phyloP scores from a whole-genome alignment of 2,888 invertebrate genomes.

The Gymnoscelis rufifasciata region DNA sequence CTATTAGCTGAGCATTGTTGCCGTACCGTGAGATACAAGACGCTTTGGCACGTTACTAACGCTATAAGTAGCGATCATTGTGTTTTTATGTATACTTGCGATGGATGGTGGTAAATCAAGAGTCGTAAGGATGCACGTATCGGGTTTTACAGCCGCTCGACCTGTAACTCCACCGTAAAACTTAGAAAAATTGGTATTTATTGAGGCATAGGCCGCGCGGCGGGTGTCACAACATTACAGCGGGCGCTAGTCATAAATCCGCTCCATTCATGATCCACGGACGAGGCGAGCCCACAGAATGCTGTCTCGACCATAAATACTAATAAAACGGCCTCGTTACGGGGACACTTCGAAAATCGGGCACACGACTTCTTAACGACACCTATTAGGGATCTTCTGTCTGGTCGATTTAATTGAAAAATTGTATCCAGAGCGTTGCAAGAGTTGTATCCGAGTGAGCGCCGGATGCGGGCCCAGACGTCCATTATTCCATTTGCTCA shows the following conservation, averaged over 20 bases:
- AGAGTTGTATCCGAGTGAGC: conserved; percentile 75
- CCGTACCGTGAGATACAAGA: conserved; percentile 27
- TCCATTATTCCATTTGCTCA: conserved; percentile 78
- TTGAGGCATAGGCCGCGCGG: conserved; percentile 39
- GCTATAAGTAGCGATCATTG: conserved; percentile 56
- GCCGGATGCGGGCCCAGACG: conserved; percentile 79
- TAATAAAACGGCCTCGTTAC: conserved; percentile 76
- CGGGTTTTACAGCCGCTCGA: conserved; percentile 67
- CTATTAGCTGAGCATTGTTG: conserved; percentile 11
- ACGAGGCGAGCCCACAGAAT: conserved; percentile 24
- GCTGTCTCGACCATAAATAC: conserved; percentile 72
- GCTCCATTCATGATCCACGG: conserved; percentile 66
- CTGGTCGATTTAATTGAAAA: conserved; percentile 78
- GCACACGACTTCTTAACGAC: conserved; percentile 78
- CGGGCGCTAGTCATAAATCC: conserved; percentile 71
- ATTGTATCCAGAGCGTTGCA: conserved; percentile 76
- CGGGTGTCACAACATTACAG: conserved; percentile 46
- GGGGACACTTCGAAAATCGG: conserved; percentile 76
- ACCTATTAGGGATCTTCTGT: conserved; percentile 78
- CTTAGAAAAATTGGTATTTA: conserved; percentile 69
- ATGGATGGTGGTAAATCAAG: conserved; percentile 72
- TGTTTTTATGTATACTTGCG: conserved; percentile 64
- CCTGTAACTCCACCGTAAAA: conserved; percentile 68
- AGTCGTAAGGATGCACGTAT: conserved; percentile 70
- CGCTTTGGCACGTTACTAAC: conserved; percentile 50